Evolutionary conservation across 2,888 invertebrate genomes (phyloP).

Genomic region (Lacanobia wlatinum): DNA sequence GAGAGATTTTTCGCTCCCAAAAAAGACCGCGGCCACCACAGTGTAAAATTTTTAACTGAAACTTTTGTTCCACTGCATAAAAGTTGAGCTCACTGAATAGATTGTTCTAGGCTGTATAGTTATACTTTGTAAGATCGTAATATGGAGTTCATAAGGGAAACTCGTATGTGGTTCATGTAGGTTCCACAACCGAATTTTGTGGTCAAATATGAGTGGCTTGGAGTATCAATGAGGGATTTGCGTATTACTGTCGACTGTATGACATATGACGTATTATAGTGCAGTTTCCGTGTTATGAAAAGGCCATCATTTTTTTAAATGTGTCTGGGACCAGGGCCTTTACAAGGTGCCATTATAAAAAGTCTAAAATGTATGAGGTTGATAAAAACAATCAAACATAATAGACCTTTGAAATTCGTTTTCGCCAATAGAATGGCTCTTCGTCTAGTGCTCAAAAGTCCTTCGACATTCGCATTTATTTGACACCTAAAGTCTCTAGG

Average conservation of each 20-base stretch:
- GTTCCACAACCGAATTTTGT: conserved; percentile 31
- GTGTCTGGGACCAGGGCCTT: no score
- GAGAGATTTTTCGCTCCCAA: conserved; percentile 30
- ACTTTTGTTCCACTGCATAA: conserved; percentile 24
- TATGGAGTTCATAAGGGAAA: conserved; percentile 70
- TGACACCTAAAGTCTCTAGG: no score
- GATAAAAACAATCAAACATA: no score
- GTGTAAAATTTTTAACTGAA: conserved; percentile 12
- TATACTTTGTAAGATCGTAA: conserved; percentile 65
- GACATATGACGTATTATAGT: not conserved
- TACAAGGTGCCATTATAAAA: no score
- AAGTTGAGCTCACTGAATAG: not conserved
- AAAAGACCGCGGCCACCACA: conserved; percentile 49
- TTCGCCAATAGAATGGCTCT: no score
- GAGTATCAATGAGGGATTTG: conserved; percentile 31
- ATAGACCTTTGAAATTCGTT: no score
- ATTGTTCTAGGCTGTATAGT: conserved; percentile 61
- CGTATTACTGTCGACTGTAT: not conserved
- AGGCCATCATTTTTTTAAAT: no score
- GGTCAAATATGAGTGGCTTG: conserved; percentile 24
- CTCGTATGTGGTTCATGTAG: conserved; percentile 41
- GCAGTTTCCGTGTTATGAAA: conserved; percentile 19
- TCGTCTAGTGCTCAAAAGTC: no score
- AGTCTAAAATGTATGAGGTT: no score
- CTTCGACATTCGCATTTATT: no score